Base-by-base conservation (phyloP, 1,140 invertebrate genomes). In the Drosophila athabasca region DNA sequence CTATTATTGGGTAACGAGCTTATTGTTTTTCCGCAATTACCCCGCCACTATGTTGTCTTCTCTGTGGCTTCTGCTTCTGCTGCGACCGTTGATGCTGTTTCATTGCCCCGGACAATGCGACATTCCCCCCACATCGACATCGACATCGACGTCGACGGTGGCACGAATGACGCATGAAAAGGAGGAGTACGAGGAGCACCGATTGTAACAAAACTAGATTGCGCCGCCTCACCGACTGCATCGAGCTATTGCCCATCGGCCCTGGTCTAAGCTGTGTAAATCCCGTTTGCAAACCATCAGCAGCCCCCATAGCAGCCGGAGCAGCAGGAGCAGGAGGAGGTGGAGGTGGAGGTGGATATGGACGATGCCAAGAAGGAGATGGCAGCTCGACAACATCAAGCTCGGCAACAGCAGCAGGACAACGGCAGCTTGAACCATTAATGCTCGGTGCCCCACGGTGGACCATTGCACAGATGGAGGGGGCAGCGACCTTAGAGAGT, bases 191-290 rank as follows among this genome's bases (percentile, higher is more conserved):
- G 7, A 51, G 46, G 29, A 61, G 19, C 26, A 11, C 29, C 61
- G 65, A 35, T 54, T 41, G 50, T 41, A 65, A 54, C 71, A 70
- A 76, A 43, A 51, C 45, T 22, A 68, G 62, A 73, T 64, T 73
- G 45, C 54, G 54, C 39, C 61, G 64, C 26, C 54, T 76, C 26
- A 53, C 50, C 50, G 62, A 79, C 53, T 79, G 76, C 48, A 79
- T 76, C 73, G 73, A 68, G 19, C 64, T 62, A 61, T 58, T 73
- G 48, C 69, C 73, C 73, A 62, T 68, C 67, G 54, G 53, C 50
- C 24, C 58, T 24, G 67, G 61, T 64, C 48, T 54, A 29, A 73
- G 62, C 44, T 61, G 43, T 50, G 62, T 58, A 58, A 68, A 44
- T 60, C 60, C 45, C 26, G 44, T 44, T 17, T 49, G 50, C 54